Conservation (phyloP, 2,888 invertebrate species). For the Agriotes lineatus region DNA sequence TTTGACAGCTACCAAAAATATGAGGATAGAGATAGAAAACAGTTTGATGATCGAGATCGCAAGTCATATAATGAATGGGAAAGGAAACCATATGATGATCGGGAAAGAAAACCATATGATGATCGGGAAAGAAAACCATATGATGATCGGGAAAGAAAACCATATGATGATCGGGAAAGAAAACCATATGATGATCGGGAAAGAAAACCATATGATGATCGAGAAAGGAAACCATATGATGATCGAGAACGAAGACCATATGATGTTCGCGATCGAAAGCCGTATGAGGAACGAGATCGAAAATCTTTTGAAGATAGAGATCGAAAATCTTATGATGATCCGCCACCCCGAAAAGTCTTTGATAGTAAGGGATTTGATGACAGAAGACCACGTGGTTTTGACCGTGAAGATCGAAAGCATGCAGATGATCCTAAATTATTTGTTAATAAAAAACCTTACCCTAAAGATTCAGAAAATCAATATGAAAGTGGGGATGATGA, state of each 20-base stretch:
- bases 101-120: too few relatives aligned
- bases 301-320: conserved; percentile 55
- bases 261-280: conserved; percentile 48
- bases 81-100: conserved; percentile 44
- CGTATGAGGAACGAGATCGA: conserved; percentile 53
- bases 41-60: conserved; percentile 18
- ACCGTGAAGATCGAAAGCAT: conserved; percentile 14
- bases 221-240: conserved; percentile 46
- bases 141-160: too few relatives aligned
- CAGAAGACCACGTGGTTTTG: conserved; percentile 17
- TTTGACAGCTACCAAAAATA: conserved; percentile 27
- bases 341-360: conserved; percentile 46
- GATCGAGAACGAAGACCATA: neutral
- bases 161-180: conserved; percentile 32
- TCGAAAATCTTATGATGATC: conserved; percentile 25
- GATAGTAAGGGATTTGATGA: conserved; percentile 24
- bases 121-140: too few relatives aligned
- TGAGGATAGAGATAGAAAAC: conserved; percentile 24
- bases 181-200: conserved; percentile 18
- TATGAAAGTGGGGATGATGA: neutral
- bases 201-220: conserved; percentile 11
- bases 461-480: neutral
- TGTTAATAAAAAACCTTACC: neutral
- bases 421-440: neutral
- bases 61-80: conserved; percentile 30